These are phyloP conservation scores for Eidolon helvum DNA, from an alignment of 2,113 vertebrate genomes.

Conservation along the genomic window DNA sequence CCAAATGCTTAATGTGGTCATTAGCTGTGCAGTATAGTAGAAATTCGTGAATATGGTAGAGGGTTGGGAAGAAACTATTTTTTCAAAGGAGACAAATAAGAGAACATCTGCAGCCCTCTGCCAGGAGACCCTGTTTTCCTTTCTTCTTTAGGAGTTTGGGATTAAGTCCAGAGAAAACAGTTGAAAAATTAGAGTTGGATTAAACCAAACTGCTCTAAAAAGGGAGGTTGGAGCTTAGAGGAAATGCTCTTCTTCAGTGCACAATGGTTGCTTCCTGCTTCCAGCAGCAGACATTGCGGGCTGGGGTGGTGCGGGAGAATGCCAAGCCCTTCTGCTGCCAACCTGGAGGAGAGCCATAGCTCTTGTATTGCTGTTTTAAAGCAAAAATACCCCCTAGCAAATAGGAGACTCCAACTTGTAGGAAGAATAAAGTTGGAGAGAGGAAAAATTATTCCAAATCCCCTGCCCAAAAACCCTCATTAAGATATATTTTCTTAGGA, in stretches of 20 bases:
- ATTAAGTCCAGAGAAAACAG: constrained; percentile 26
- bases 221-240: not conserved
- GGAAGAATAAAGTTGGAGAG: not conserved
- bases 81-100: constrained; percentile 49
- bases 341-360: not conserved
- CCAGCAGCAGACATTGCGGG: not conserved
- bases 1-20: constrained; percentile 63
- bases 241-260: not conserved
- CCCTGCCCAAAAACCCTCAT: not conserved
- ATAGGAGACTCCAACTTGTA: not conserved
- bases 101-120: constrained; percentile 55
- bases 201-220: constrained; percentile 41
- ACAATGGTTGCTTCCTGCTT: not conserved
- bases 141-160: constrained; percentile 42
- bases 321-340: not conserved
- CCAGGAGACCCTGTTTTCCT: constrained; percentile 38
- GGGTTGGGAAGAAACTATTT: constrained; percentile 48
- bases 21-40: constrained; percentile 51
- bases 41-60: constrained; percentile 25
- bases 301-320: not conserved
- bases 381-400: not conserved
- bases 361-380: not conserved
- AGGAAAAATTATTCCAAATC: not conserved
- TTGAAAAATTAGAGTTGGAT: constrained; percentile 44
- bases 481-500: not conserved